Conservation (phyloP, 2,888 invertebrate species). For the Trilocha varians region DNA sequence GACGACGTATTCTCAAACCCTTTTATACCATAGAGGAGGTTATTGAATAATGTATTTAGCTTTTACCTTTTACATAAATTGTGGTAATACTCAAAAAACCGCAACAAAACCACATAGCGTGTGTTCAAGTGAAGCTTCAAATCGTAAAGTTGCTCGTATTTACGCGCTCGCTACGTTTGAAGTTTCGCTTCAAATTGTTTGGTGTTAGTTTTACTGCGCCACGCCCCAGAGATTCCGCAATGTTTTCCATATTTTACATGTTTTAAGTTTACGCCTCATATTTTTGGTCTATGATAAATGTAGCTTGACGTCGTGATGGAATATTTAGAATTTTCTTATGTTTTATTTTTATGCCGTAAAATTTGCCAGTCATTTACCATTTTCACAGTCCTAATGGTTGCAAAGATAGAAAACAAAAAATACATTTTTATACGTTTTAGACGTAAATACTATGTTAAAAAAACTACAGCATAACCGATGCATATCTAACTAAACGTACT, state of each 20-base stretch:
- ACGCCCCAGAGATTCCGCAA: slow-evolving; percentile 29
- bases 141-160: slow-evolving; percentile 13
- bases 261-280: slow-evolving; percentile 60
- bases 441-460: too few species aligned
- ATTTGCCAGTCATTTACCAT: too few species aligned
- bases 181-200: slow-evolving; percentile 30
- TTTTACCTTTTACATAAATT: background rate
- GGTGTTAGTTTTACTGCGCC: slow-evolving; percentile 41
- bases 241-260: slow-evolving; percentile 67
- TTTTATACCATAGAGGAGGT: too few species aligned
- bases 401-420: too few species aligned
- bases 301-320: too few species aligned
- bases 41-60: background rate
- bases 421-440: too few species aligned
- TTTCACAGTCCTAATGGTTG: too few species aligned
- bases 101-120: slow-evolving; percentile 1
- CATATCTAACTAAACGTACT: background rate
- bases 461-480: too few species aligned
- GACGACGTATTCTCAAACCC: too few species aligned
- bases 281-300: slow-evolving; percentile 32
- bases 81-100: slow-evolving; percentile 2
- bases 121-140: background rate
- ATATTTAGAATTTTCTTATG: too few species aligned
- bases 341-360: too few species aligned
- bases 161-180: slow-evolving; percentile 14